A percentile compares a stretch with the other conserved stretches of the same genome.
phyloP scores from a whole-genome alignment of 2,888 invertebrate species.

The Branchipolynoe longqiensis region DNA sequence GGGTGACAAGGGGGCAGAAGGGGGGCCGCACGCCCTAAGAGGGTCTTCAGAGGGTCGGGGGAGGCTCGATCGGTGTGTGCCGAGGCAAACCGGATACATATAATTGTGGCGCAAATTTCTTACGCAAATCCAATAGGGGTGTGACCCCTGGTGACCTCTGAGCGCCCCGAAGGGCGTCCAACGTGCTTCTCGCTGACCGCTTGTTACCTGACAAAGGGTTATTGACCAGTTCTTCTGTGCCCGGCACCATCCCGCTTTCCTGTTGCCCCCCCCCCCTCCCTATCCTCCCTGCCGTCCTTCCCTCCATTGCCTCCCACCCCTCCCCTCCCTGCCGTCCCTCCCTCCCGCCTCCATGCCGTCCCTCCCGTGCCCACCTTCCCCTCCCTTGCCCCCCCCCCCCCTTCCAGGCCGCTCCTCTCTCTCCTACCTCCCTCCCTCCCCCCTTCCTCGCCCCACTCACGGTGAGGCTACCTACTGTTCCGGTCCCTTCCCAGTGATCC shows the following conservation, averaged over 20 bases:
- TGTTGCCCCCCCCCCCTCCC: no score
- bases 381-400: background rate
- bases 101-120: background rate
- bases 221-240: conserved; percentile 2
- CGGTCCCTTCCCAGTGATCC: no score
- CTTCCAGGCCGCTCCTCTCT: background rate
- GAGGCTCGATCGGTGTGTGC: background rate
- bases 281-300: no score
- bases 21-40: background rate
- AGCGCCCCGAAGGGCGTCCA: background rate
- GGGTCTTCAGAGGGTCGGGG: no score
- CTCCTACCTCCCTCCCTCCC: background rate
- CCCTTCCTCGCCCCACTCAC: no score
- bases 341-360: background rate
- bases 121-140: background rate
- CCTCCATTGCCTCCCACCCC: no score
- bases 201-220: conserved; percentile 41
- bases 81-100: background rate
- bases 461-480: no score
- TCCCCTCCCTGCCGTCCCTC: background rate
- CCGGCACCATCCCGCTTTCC: no score
- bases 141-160: background rate
- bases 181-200: background rate
- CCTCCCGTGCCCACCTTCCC: background rate
- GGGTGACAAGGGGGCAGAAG: background rate